phyloP scores from a whole-genome alignment of 1,140 invertebrate species.

The Hydropsyche tenuis region DNA sequence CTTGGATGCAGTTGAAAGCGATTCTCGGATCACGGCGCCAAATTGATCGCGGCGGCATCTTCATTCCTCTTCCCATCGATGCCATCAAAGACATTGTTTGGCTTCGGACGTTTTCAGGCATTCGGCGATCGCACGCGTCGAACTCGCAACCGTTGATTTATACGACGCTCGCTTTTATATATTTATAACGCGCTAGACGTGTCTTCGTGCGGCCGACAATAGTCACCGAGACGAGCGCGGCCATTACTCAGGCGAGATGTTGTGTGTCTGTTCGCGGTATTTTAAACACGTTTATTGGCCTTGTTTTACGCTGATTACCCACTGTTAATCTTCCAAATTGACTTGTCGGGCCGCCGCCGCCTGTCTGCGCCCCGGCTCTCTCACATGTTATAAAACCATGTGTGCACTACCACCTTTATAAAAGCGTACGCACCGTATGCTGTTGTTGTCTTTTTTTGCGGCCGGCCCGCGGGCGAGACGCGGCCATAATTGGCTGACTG shows the following conservation, averaged over 20 bases:
- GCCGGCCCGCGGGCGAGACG: conserved; percentile 35
- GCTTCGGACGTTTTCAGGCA: not conserved
- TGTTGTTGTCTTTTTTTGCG: conserved; percentile 41
- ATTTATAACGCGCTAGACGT: not conserved
- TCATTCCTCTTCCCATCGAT: conserved; percentile 24
- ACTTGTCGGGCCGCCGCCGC: conserved; percentile 44
- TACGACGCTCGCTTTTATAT: not conserved
- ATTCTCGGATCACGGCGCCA: conserved; percentile 22
- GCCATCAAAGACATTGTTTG: conserved; percentile 10
- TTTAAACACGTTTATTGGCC: conserved; percentile 50
- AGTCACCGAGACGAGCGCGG: conserved; percentile 10
- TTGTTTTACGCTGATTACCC: conserved; percentile 48
- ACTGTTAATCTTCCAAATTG: conserved; percentile 50
- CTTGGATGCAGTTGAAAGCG: conserved; percentile 27
- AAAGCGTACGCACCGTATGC: not conserved
- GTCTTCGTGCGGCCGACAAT: conserved; percentile 22
- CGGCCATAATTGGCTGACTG: conserved; percentile 46
- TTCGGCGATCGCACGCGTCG: not conserved
- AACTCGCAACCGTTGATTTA: not conserved
- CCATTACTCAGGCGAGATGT: conserved; percentile 46
- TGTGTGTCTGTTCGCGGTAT: conserved; percentile 47
- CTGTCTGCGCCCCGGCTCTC: not conserved
- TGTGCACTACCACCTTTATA: no score
- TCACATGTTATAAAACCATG: not conserved
- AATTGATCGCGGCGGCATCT: conserved; percentile 26